Base-by-base conservation (phyloP, 2,888 invertebrate genomes). In the Plebejus anna region DNA sequence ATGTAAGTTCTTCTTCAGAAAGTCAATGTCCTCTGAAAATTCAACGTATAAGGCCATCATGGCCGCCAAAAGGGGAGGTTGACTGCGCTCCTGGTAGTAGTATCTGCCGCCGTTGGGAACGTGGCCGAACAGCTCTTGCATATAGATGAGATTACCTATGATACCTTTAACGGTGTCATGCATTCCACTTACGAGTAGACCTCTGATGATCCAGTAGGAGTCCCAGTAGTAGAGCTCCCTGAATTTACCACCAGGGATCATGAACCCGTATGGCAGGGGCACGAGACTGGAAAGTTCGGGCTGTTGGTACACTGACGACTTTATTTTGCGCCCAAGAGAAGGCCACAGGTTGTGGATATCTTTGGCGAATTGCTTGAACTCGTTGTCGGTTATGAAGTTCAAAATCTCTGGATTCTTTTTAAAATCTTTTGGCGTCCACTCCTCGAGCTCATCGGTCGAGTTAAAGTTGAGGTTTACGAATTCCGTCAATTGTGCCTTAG, bases 171-270 rank as follows among this genome's bases (percentile, higher is more conserved):
- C 97, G 0, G 97, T 97, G 4, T 94, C 89, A 7, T 93, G 85
- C 97, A 98, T 97, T 79, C 96, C 97, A 79, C 96, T 96, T 6
- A 96, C 91, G 0, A 98, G 90, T 3, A 98, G 90, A 0, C 98
- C 98, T 84, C 96, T 96, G 70, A 98, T 94, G 75, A 97, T 97
- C 97, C 98, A 98, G 86, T 96, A 98, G 0, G 97, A 96, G 84
- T 98, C 98, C 98, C 98, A 98, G 85, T 98, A 98, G 86, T 97
- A 98, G 77, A 96, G 92, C 84, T 96, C 97, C 82, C 92, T 90
- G 90, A 98, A 95, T 86, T 98, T 83, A 79, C 98, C 95, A 81
- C 97, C 95, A 22, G 95, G 97, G 81, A 95, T 95, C 55, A 96
- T 95, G 79, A 96, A 96, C 9, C 95, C 95, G 79, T 97, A 92